These are phyloP conservation scores for Dipodomys stephensi DNA, from an alignment of 2,113 vertebrate species.

Conservation along the genomic window DNA sequence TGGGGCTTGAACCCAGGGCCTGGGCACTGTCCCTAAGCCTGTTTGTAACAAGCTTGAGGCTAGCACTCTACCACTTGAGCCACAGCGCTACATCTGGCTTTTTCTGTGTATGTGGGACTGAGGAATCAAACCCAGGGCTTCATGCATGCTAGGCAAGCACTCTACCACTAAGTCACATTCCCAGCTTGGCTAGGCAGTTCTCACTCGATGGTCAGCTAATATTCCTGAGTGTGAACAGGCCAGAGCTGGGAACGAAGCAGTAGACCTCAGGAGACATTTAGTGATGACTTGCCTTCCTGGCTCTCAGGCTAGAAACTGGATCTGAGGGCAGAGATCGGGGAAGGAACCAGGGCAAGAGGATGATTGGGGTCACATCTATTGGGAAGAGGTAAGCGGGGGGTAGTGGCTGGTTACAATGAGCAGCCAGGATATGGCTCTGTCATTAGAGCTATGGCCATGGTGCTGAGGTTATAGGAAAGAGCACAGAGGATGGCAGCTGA, in stretches of 20 bases:
- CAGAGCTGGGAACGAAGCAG: not conserved
- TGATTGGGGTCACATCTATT: not conserved
- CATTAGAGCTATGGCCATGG: not conserved
- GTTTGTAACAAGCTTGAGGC: no score
- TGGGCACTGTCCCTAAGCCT: no score
- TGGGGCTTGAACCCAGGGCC: no score
- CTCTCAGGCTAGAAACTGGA: conserved; percentile 86
- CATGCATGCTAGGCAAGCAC: no score
- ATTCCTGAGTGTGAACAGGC: not conserved
- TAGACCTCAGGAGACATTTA: not conserved
- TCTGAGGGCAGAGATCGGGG: not conserved
- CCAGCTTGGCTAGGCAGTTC: not conserved
- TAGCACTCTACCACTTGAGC: no score
- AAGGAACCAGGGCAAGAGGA: not conserved
- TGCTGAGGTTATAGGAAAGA: not conserved
- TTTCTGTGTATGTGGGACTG: no score
- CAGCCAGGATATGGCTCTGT: not conserved
- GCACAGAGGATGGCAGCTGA: not conserved
- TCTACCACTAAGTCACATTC: no score
- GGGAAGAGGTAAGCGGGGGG: not conserved
- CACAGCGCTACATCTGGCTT: no score
- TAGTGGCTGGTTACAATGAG: not conserved
- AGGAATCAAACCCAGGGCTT: no score
- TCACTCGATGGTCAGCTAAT: not conserved
- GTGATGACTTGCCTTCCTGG: conserved; percentile 85